Conservation (phyloP, 2,113 vertebrate species). For the Cisticola juncidis region DNA sequence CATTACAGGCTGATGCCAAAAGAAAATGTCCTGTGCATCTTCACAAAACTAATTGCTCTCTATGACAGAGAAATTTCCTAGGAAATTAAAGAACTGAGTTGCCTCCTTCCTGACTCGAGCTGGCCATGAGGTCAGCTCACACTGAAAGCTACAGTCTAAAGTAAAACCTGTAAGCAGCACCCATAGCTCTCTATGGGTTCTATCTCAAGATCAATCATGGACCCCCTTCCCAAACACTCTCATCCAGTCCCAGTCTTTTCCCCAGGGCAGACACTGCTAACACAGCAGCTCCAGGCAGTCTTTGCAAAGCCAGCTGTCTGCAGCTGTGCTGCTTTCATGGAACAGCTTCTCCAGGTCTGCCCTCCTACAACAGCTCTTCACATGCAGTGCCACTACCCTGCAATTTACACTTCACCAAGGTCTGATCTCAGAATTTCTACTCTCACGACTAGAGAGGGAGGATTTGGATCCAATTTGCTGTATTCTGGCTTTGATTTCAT, state of each 20-base stretch:
- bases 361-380: background rate
- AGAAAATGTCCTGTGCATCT: background rate
- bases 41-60: background rate
- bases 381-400: background rate
- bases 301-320: background rate
- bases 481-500: constrained; percentile 33
- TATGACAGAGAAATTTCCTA: background rate
- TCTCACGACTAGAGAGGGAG: background rate
- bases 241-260: background rate
- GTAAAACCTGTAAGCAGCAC: background rate
- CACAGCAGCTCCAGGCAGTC: background rate
- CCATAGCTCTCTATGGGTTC: too few species aligned
- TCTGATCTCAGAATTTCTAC: background rate
- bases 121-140: background rate
- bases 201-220: background rate
- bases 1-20: background rate
- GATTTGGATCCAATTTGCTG: constrained; percentile 22
- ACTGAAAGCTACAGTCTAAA: background rate
- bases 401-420: background rate
- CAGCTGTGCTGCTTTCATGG: background rate
- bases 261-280: background rate
- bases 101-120: background rate
- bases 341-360: background rate
- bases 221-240: background rate
- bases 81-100: background rate